These are phyloP conservation scores for Coluber constrictor DNA, from an alignment of 2,797 vertebrate species.

Conservation along the genomic window DNA sequence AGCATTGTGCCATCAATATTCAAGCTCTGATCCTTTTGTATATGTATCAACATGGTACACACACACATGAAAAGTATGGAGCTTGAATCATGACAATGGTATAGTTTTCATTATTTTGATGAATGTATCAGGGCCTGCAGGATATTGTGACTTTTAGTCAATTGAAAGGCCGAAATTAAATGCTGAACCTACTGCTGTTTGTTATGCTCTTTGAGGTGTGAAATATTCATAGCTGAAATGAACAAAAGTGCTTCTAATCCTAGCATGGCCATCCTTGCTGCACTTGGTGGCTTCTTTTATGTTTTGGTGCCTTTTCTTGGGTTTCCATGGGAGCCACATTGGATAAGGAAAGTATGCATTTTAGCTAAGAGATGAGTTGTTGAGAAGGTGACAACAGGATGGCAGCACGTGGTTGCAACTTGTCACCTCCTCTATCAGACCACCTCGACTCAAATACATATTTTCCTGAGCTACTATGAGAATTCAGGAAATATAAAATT, in stretches of 20 bases:
- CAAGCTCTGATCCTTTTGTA: background rate
- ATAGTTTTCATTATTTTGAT: background rate
- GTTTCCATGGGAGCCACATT: background rate
- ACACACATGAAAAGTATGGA: background rate
- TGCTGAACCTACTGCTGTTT: background rate
- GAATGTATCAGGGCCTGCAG: background rate
- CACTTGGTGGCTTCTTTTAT: background rate
- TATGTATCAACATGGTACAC: background rate
- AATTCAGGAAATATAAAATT: background rate
- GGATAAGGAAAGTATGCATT: background rate
- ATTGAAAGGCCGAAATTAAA: background rate
- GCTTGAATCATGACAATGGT: background rate
- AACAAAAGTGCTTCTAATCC: background rate
- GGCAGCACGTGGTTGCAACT: background rate
- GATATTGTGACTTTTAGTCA: background rate
- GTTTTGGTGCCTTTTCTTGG: background rate
- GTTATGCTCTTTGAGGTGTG: background rate
- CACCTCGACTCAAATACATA: background rate
- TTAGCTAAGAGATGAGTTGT: background rate
- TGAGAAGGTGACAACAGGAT: background rate
- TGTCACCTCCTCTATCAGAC: background rate
- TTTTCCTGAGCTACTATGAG: background rate
- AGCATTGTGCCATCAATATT: background rate
- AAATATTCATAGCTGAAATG: background rate
- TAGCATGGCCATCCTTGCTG: background rate